A percentile compares a stretch with the other conserved stretches of the same genome.
Evolutionary conservation across 2,113 vertebrate species (phyloP).

Genomic region (Nothobranchius furzeri): DNA sequence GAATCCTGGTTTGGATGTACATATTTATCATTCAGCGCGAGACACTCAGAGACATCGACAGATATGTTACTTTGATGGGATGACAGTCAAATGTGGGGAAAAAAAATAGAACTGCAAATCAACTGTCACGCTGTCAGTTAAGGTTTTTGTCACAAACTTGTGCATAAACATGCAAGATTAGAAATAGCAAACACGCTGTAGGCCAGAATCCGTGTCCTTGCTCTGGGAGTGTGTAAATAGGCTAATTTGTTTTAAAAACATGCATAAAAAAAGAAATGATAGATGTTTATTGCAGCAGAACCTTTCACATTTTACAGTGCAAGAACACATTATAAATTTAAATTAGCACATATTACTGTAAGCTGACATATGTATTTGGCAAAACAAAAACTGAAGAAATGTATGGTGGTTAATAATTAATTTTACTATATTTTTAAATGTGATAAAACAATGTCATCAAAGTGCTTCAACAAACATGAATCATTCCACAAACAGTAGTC

Average conservation of each 20-base stretch:
- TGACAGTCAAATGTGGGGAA: constrained; percentile 58
- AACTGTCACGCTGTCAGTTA: constrained; percentile 70
- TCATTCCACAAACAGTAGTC: too few relatives aligned
- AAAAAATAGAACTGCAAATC: constrained; percentile 61
- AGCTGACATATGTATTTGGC: too few relatives aligned
- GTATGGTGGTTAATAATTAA: too few relatives aligned
- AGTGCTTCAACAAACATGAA: background rate
- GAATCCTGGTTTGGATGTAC: constrained; percentile 66
- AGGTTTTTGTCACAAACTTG: constrained; percentile 72
- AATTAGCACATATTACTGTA: background rate
- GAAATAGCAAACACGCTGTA: constrained; percentile 62
- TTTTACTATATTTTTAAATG: too few relatives aligned
- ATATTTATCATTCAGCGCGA: constrained; percentile 73
- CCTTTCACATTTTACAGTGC: background rate
- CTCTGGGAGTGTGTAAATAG: constrained; percentile 48
- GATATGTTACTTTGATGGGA: constrained; percentile 69
- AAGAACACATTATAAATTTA: background rate
- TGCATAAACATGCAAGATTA: constrained; percentile 69
- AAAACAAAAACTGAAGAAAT: too few relatives aligned
- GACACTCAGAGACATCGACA: constrained; percentile 65
- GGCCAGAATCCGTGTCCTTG: constrained; percentile 46
- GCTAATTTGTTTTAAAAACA: constrained; percentile 38
- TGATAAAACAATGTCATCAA: background rate
- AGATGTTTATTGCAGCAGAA: constrained; percentile 18
- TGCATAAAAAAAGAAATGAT: constrained; percentile 18